Evolutionary conservation across 2,888 invertebrate species (phyloP).

Genomic region (Ochropleura leucogaster): DNA sequence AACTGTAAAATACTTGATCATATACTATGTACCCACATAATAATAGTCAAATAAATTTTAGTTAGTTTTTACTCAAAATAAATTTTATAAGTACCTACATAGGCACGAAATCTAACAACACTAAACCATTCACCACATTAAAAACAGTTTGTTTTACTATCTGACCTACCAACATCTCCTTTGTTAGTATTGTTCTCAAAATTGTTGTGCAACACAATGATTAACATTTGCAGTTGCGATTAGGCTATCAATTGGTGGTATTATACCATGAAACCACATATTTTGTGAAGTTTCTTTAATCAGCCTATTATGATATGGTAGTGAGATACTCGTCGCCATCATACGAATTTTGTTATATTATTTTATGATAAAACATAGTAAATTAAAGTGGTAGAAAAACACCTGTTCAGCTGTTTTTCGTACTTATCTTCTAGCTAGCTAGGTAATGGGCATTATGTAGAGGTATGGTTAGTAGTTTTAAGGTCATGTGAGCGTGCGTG

Average conservation of each 20-base stretch:
- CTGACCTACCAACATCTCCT: background rate
- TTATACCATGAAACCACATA: background rate
- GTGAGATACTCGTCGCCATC: background rate
- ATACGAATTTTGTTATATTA: background rate
- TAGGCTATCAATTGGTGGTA: background rate
- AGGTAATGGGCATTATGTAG: background rate
- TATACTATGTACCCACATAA: background rate
- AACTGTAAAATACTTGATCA: too few species aligned
- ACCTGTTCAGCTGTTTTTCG: background rate
- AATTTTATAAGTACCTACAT: background rate
- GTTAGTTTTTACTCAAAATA: background rate
- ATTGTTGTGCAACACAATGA: background rate
- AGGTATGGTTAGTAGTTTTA: background rate
- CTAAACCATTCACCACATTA: background rate
- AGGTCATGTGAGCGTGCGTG: background rate
- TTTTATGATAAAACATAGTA: too few species aligned
- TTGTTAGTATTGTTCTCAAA: background rate
- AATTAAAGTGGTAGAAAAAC: too few species aligned
- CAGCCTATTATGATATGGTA: background rate
- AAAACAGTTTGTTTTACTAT: background rate
- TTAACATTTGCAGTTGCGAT: constrained; percentile 8
- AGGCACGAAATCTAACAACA: background rate
- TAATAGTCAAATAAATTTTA: too few species aligned
- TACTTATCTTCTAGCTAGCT: background rate
- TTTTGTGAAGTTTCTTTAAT: too few species aligned